Percentiles rank a stretch among this genome's conserved stretches.
Evolutionary conservation across 2,797 vertebrate species (phyloP).

Genomic region (Botia kubotai): DNA sequence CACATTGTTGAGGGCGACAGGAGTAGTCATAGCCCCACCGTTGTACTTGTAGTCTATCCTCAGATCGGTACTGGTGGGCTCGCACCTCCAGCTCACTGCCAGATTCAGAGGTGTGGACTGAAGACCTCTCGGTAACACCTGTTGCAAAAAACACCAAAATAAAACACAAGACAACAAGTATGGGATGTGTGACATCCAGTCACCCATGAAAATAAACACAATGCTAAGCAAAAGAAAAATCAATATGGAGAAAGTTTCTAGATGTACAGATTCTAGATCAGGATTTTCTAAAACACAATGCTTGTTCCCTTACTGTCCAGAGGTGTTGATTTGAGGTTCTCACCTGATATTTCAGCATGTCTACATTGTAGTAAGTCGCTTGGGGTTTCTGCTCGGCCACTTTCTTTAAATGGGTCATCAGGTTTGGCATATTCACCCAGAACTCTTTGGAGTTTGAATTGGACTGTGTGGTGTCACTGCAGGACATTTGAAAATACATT

Average conservation of each 20-base stretch:
- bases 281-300: background rate
- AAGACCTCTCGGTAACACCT: slow-evolving; percentile 91
- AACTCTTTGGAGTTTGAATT: slow-evolving; percentile 90
- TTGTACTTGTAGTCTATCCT: slow-evolving; percentile 99
- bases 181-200: no score
- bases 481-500: slow-evolving; percentile 17
- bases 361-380: slow-evolving; percentile 98
- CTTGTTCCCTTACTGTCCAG: background rate
- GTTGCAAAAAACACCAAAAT: slow-evolving; percentile 49
- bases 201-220: no score
- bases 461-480: slow-evolving; percentile 86
- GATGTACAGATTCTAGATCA: no score
- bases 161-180: background rate
- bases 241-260: no score
- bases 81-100: slow-evolving; percentile 95
- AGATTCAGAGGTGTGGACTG: slow-evolving; percentile 94
- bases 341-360: slow-evolving; percentile 99
- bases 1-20: slow-evolving; percentile 94
- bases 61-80: slow-evolving; percentile 92
- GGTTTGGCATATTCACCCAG: slow-evolving; percentile 99
- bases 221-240: no score
- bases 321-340: background rate
- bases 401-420: slow-evolving; percentile 97
- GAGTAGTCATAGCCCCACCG: slow-evolving; percentile 87
- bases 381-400: slow-evolving; percentile 98